phyloP scores from a whole-genome alignment of 2,888 invertebrate species.

The Phengaris alcon region DNA sequence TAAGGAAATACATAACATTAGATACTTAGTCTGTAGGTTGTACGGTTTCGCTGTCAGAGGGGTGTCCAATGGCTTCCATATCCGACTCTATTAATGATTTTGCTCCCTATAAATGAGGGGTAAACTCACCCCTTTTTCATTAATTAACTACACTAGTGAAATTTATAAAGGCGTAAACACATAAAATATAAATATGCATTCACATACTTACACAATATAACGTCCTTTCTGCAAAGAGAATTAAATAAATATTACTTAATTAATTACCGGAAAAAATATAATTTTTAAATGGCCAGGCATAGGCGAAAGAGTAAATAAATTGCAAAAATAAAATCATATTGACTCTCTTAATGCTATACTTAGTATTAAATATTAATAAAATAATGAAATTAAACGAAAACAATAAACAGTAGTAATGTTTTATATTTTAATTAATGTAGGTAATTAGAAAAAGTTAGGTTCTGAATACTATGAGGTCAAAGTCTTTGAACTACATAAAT shows the following conservation, averaged over 20 bases:
- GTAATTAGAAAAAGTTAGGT: too few relatives aligned
- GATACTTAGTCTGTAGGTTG: not conserved
- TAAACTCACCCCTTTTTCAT: not conserved
- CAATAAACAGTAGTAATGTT: too few relatives aligned
- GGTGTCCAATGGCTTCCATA: slow-evolving; percentile 39
- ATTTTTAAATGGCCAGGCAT: too few relatives aligned
- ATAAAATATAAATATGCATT: not conserved
- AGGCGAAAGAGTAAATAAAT: not conserved
- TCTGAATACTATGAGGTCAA: too few relatives aligned
- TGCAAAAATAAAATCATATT: not conserved
- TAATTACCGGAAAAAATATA: not conserved
- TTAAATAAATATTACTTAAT: not conserved
- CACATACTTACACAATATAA: not conserved
- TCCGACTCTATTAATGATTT: slow-evolving; percentile 40
- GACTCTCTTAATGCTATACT: not conserved
- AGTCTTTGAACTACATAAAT: too few relatives aligned
- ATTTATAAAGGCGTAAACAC: not conserved
- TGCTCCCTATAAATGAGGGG: not conserved
- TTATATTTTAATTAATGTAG: too few relatives aligned
- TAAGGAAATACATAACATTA: slow-evolving; percentile 25
- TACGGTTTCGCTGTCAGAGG: slow-evolving; percentile 34
- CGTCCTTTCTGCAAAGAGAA: not conserved
- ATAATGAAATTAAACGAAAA: too few relatives aligned
- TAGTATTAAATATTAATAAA: too few relatives aligned
- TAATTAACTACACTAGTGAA: not conserved